Evolutionary conservation across 2,797 vertebrate genomes (phyloP).

Genomic region (Coranthus polyacanthus): DNA sequence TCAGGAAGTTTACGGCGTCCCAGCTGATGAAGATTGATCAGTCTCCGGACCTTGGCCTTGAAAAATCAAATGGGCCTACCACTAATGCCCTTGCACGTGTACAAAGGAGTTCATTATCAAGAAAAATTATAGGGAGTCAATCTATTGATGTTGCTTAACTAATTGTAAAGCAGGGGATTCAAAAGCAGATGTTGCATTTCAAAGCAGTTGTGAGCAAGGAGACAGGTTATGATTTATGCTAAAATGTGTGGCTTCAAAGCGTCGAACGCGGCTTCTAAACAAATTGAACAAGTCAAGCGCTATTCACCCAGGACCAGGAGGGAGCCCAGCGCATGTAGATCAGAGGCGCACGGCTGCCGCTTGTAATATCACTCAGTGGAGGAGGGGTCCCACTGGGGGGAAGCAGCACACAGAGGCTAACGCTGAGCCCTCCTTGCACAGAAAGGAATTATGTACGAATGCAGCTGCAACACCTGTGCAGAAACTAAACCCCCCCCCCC

Average conservation of each 20-base stretch:
- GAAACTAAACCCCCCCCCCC: conserved; percentile 43
- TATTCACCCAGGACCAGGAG: conserved; percentile 88
- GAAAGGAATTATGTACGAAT: conserved; percentile 83
- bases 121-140: conserved; percentile 86
- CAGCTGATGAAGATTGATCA: conserved; percentile 46
- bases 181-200: conserved; percentile 91
- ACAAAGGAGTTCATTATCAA: conserved; percentile 84
- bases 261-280: conserved; percentile 87
- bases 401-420: conserved; percentile 79
- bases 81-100: conserved; percentile 63
- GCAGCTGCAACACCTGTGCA: conserved; percentile 86
- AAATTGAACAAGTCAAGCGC: conserved; percentile 94
- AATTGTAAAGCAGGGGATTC: conserved; percentile 88
- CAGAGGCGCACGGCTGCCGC: conserved; percentile 87
- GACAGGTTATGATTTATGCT: conserved; percentile 93
- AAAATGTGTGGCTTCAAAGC: conserved; percentile 92
- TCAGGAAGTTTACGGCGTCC: conserved; percentile 46
- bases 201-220: conserved; percentile 87
- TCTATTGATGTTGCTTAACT: conserved; percentile 88
- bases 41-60: conserved; percentile 63
- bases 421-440: conserved; percentile 67
- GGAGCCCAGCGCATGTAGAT: conserved; percentile 85
- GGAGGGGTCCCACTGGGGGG: conserved; percentile 82
- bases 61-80: conserved; percentile 57
- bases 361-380: conserved; percentile 90